Conservation (phyloP, 2,888 invertebrate genomes). For the Ophion slaviceki region DNA sequence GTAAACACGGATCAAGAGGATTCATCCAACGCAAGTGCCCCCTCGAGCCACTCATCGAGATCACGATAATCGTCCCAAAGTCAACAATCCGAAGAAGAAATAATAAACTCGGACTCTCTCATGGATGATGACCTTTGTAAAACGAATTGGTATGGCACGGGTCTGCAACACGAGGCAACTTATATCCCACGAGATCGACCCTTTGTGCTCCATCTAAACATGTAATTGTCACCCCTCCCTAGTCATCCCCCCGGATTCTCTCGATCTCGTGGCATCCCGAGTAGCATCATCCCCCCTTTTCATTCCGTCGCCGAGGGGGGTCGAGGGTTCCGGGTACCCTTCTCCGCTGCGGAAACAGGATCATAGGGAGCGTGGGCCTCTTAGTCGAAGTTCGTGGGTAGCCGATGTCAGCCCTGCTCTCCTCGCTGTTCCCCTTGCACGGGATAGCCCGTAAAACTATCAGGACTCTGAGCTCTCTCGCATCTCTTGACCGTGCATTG, state of each 20-base stretch:
- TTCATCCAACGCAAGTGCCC: not conserved
- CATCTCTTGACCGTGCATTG: not conserved
- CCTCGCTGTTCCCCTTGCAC: not conserved
- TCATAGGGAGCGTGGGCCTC: conserved; percentile 21
- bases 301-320: conserved; percentile 42
- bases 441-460: not conserved
- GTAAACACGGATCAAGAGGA: not conserved
- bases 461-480: not conserved
- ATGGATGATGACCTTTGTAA: conserved; percentile 69
- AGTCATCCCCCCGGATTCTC: conserved; percentile 57
- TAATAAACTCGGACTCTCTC: conserved; percentile 65
- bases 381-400: conserved; percentile 65
- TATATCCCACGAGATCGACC: conserved; percentile 77
- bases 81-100: conserved; percentile 58
- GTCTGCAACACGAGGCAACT: conserved; percentile 71
- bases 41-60: conserved; percentile 30
- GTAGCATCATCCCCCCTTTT: conserved; percentile 54
- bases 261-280: conserved; percentile 54
- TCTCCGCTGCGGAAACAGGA: conserved; percentile 52
- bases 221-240: conserved; percentile 79
- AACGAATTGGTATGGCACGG: conserved; percentile 76
- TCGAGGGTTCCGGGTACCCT: conserved; percentile 62
- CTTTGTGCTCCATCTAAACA: conserved; percentile 79
- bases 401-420: conserved; percentile 50
- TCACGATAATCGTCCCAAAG: conserved; percentile 69